phyloP scores from a whole-genome alignment of 2,113 vertebrate genomes.

The Hypanus sabinus region DNA sequence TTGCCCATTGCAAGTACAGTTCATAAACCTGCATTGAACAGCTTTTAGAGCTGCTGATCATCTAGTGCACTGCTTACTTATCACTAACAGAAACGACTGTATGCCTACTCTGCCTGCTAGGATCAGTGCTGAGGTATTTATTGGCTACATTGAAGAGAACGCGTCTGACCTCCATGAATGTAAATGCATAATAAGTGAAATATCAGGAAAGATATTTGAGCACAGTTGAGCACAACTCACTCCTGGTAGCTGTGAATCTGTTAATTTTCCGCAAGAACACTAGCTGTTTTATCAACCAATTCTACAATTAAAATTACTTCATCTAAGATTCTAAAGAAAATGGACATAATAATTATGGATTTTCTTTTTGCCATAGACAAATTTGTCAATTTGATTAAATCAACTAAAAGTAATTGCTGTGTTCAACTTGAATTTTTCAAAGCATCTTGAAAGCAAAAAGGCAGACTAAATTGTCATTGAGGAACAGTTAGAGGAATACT shows the following conservation, averaged over 20 bases:
- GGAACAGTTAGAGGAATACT: neutral
- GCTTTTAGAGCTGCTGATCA: neutral
- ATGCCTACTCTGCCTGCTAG: neutral
- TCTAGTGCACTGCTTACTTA: neutral
- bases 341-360: neutral
- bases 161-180: neutral
- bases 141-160: conserved; percentile 1
- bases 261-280: neutral
- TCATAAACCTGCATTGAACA: conserved; percentile 8
- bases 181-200: neutral
- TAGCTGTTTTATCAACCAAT: neutral
- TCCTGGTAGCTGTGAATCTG: neutral
- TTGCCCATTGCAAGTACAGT: neutral
- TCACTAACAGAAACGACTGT: neutral
- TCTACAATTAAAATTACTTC: too few relatives aligned
- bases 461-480: neutral
- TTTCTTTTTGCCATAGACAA: neutral
- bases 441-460: neutral
- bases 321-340: neutral
- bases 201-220: conserved; percentile 22
- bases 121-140: conserved; percentile 22
- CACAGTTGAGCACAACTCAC: neutral
- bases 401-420: neutral
- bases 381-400: conserved; percentile 10
- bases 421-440: neutral